Evolutionary conservation across 2,888 invertebrate species (phyloP), one percentile per base, ranked within the genome.

Genomic region (Clitarchus hookeri): DNA sequence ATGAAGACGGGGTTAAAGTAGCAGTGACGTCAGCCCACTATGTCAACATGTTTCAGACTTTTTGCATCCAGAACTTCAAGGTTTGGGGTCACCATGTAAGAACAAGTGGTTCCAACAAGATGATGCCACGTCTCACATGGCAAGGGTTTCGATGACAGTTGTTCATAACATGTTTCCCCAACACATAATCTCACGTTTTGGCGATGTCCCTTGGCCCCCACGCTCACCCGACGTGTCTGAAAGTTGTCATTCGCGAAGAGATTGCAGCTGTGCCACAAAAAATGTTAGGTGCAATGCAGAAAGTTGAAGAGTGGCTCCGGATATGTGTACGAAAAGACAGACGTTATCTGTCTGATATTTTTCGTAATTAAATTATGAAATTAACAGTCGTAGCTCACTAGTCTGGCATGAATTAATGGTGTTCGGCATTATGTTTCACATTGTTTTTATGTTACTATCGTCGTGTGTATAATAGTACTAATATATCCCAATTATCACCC

Each of bases 51-150:
- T 12, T 48, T 44, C 53, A 26, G 11, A 12, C 9, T 23, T 84
- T 53, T 6, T 84, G 65, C 8, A 16, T 11, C 54, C 84, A 84
- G 8, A 84, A 65, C 25, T 48, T 4, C 12, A n/a, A 3, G 25
- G 25, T 48, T 84, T 84, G n/a, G 25, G 53, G 27, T 6, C 8
- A n/a, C 13, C 65, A 84, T 53, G 25, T 25, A n/a, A 84, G 84
- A n/a, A 84, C 9, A 84, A n/a, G 25, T 79, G 84, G 84, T 84
- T 84, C 54, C 84, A 84, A 84, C 8, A 84, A 54, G 26, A 84
- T 84, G 25, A n/a, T n/a, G 53, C 84, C 54, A 84, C 25, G 23
- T 4, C 79, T n/a, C 79, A 79, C 79, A 0, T 13, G 54, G 11
- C n/a, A 53, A 84, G 25, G 19, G 54, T 4, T 53, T 48, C n/a